Evolutionary conservation across 2,797 vertebrate genomes (phyloP).

Genomic region (Merluccius polli): DNA sequence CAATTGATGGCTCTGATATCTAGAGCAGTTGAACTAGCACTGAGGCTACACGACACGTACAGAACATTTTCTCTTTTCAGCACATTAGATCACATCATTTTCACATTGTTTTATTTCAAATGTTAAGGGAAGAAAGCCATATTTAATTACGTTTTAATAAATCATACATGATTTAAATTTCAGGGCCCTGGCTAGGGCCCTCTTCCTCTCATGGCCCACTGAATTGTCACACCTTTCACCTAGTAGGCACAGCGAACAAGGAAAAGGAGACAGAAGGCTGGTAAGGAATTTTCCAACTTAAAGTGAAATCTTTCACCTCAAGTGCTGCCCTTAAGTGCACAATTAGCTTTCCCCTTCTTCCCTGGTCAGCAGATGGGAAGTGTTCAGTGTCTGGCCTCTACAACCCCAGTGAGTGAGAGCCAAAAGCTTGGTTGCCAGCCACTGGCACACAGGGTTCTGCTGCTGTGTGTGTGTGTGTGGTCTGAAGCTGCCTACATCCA

Average conservation of each 20-base stretch:
- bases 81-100: too few relatives aligned
- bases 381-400: slow-evolving; percentile 61
- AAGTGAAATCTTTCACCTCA: slow-evolving; percentile 4
- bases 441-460: slow-evolving; percentile 48
- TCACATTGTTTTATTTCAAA: too few relatives aligned
- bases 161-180: too few relatives aligned
- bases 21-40: not conserved
- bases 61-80: too few relatives aligned
- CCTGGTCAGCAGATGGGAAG: slow-evolving; percentile 64
- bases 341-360: slow-evolving; percentile 21
- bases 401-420: slow-evolving; percentile 34
- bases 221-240: too few relatives aligned
- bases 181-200: too few relatives aligned
- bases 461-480: slow-evolving; percentile 53
- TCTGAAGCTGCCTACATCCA: slow-evolving; percentile 41
- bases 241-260: not conserved
- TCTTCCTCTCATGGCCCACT: too few relatives aligned
- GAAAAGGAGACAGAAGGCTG: not conserved
- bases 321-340: slow-evolving; percentile 26
- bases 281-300: not conserved
- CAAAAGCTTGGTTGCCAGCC: slow-evolving; percentile 48
- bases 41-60: not conserved
- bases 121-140: too few relatives aligned
- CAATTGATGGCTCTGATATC: not conserved
- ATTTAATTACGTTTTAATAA: too few relatives aligned